Conservation (phyloP, 2,888 invertebrate species). For the Dysmachus trigonus region DNA sequence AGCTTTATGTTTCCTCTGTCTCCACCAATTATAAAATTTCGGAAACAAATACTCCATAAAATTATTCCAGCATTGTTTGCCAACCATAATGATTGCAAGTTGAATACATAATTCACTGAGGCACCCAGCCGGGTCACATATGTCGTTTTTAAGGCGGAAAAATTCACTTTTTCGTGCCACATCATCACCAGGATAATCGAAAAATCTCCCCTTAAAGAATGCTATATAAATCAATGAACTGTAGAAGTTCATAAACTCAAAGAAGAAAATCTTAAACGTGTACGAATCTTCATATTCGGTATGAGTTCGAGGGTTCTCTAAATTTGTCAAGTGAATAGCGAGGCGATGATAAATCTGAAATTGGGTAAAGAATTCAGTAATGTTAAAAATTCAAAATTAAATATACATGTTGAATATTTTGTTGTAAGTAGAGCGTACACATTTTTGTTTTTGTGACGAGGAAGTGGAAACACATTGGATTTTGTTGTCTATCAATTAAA, state of each 20-base stretch:
- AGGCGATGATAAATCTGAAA: slow-evolving; percentile 80
- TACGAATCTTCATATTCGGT: slow-evolving; percentile 97
- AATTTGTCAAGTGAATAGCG: slow-evolving; percentile 85
- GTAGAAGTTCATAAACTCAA: slow-evolving; percentile 98
- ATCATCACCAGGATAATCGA: slow-evolving; percentile 86
- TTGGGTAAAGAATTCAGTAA: neutral
- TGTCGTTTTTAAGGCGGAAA: slow-evolving; percentile 80
- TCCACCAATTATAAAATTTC: slow-evolving; percentile 90
- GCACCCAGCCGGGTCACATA: slow-evolving; percentile 93
- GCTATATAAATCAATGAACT: slow-evolving; percentile 99
- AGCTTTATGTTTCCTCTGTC: slow-evolving; percentile 78
- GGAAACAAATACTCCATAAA: slow-evolving; percentile 90
- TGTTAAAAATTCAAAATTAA: no score
- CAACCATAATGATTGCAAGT: slow-evolving; percentile 92
- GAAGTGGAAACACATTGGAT: no score
- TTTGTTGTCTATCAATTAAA: no score
- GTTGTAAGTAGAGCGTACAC: no score
- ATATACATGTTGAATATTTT: neutral
- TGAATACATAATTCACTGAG: slow-evolving; percentile 92
- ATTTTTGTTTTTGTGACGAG: no score
- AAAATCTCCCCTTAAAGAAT: slow-evolving; percentile 95
- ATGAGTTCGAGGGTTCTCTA: slow-evolving; percentile 94
- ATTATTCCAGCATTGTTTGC: slow-evolving; percentile 93
- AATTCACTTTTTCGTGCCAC: slow-evolving; percentile 79
- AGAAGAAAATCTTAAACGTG: slow-evolving; percentile 95